Percentiles rank a stretch among this genome's conserved stretches.
Evolutionary conservation across 1,140 invertebrate genomes (phyloP).

Genomic region (Ceratina calcarata): DNA sequence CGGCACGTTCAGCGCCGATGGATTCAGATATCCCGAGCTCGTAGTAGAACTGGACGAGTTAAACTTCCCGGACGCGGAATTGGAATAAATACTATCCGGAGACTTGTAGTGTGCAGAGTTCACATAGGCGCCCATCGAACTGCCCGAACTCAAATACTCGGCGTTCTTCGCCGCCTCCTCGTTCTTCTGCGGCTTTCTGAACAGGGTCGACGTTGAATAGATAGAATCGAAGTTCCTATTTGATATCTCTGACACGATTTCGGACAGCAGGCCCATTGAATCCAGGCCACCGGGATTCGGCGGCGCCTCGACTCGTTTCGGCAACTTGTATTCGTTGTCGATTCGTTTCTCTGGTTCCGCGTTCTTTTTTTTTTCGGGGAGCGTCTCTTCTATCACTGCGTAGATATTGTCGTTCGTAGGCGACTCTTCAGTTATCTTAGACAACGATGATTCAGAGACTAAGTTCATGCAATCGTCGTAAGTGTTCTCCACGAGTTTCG

Average conservation of each 20-base stretch:
- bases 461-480: conserved; percentile 90
- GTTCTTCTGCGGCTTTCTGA: conserved; percentile 82
- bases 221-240: conserved; percentile 92
- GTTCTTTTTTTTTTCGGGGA: conserved; percentile 70
- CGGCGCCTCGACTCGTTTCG: conserved; percentile 78
- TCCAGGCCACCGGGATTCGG: conserved; percentile 79
- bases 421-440: conserved; percentile 85
- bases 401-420: conserved; percentile 88
- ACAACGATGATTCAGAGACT: conserved; percentile 81
- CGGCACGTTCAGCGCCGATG: conserved; percentile 83
- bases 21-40: conserved; percentile 87
- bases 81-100: conserved; percentile 83
- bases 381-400: conserved; percentile 89
- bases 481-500: conserved; percentile 74
- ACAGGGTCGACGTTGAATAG: conserved; percentile 87
- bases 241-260: conserved; percentile 93
- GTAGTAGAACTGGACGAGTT: conserved; percentile 83
- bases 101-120: conserved; percentile 82
- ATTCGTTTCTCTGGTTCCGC: conserved; percentile 23
- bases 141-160: conserved; percentile 63
- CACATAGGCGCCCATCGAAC: conserved; percentile 77
- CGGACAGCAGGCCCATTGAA: conserved; percentile 87
- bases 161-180: conserved; percentile 69
- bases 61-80: conserved; percentile 78
- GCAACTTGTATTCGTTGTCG: conserved; percentile 80